Evolutionary conservation across 2,113 vertebrate species (phyloP), one percentile per base, ranked within the genome.

Genomic region (Aix galericulata): DNA sequence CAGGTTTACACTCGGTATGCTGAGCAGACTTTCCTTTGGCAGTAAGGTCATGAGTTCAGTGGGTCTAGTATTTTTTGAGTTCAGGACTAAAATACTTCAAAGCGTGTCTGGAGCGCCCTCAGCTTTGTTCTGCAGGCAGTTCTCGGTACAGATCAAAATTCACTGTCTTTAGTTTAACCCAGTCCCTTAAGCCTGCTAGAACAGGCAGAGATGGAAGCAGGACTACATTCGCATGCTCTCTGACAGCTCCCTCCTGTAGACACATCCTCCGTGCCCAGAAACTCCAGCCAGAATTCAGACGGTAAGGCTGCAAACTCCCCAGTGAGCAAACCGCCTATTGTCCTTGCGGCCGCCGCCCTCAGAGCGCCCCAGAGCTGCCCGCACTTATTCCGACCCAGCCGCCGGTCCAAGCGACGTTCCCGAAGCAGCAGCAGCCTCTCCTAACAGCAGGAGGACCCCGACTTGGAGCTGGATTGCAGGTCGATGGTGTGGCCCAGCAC

Each of bases 401-500:
- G 6, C 86, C 13, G 42, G 69, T 52, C 83, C 21, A 2, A 88
- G 68, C 1, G 0, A 89, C 0, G 13, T 50, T 94, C 93, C 91
- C 4, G 1, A 74, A 88, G 90, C 76, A 82, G 90, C 76, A 82
- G 64, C 68, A 96, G 88, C 82, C 38, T 9, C 76, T 71, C 94
- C 96, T 96, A 99, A 97, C 99, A 99, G 67, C 98, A 99, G 21
- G 98, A 94, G 46, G 99, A 98, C 36, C 98, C 96, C 5, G 98
- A 97, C 96, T 99, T 99, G 89, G 99, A 98, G 95, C 98, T 98
- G 91, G 98, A 98, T 40, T 99, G 98, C 74, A 99, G 98, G 96
- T 99, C 98, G 32, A 99, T 98, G 50, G 98, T 98, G 95, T 98
- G 98, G 96, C 98, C 98, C 94, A 99, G 96, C 94, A 99, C 97